Conservation (phyloP, 2,113 vertebrate species). For the Oncorhynchus masou region DNA sequence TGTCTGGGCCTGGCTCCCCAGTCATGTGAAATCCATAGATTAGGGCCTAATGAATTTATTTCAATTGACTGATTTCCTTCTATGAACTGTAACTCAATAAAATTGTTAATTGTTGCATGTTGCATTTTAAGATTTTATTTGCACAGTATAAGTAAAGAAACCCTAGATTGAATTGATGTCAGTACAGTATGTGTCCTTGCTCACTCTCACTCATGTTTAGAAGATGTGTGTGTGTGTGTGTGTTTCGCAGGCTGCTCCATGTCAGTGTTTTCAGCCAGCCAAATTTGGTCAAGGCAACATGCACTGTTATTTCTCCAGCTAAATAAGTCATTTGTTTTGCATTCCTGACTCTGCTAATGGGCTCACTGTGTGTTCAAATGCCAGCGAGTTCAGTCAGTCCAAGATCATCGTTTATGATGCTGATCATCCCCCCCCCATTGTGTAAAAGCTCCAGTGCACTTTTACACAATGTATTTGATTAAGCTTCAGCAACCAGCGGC, state of each 20-base stretch:
- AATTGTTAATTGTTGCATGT: no score
- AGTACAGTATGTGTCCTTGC: slow-evolving; percentile 17
- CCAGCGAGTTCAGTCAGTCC: neutral
- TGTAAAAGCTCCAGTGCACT: neutral
- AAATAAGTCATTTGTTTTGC: slow-evolving; percentile 58
- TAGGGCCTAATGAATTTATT: no score
- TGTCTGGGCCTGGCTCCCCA: no score
- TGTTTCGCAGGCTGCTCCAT: slow-evolving; percentile 6
- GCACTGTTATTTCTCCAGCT: slow-evolving; percentile 49
- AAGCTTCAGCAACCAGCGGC: neutral
- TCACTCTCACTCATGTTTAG: slow-evolving; percentile 65
- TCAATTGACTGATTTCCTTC: no score
- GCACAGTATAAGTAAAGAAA: no score
- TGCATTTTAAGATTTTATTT: no score
- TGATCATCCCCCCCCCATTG: neutral
- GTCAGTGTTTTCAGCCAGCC: slow-evolving; percentile 63
- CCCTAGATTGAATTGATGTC: slow-evolving; percentile 22
- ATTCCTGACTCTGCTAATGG: slow-evolving; percentile 23
- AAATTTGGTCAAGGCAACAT: slow-evolving; percentile 77
- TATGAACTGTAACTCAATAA: no score
- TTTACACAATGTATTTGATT: neutral
- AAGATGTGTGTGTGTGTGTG: slow-evolving; percentile 54
- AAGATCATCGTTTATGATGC: neutral
- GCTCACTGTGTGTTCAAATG: neutral
- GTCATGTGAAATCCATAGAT: no score